phyloP scores from a whole-genome alignment of 1,140 invertebrate species.

The Drosophila melanica region DNA sequence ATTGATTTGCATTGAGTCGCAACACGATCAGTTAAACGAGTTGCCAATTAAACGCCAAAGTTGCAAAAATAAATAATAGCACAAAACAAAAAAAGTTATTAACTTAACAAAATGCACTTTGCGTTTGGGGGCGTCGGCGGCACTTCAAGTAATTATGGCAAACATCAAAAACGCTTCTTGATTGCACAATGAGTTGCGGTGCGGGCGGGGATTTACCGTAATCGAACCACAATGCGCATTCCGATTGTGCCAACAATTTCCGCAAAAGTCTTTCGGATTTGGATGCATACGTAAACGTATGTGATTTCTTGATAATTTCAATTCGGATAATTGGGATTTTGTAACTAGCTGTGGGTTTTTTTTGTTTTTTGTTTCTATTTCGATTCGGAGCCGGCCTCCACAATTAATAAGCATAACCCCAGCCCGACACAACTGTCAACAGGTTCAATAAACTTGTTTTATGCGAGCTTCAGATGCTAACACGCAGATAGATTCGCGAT shows the following conservation, averaged over 20 bases:
- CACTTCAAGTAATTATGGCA: slow-evolving; percentile 34
- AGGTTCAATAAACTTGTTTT: slow-evolving; percentile 78
- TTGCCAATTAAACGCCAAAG: slow-evolving; percentile 44
- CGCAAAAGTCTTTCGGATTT: background rate
- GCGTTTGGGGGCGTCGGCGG: slow-evolving; percentile 19
- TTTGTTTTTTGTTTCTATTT: background rate
- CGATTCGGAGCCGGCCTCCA: slow-evolving; percentile 9
- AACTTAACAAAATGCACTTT: slow-evolving; percentile 23
- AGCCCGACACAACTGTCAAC: slow-evolving; percentile 42
- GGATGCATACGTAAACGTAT: background rate
- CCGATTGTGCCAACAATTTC: background rate
- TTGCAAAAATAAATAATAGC: too few relatives aligned
- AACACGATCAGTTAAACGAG: slow-evolving; percentile 33
- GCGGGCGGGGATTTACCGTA: slow-evolving; percentile 5
- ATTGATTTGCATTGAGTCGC: slow-evolving; percentile 50
- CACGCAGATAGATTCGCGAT: slow-evolving; percentile 2
- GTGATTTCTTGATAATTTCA: slow-evolving; percentile 31
- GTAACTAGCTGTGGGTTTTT: slow-evolving; percentile 12
- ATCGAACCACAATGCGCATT: background rate
- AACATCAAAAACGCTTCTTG: slow-evolving; percentile 25
- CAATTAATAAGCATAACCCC: slow-evolving; percentile 10
- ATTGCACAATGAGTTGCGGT: slow-evolving; percentile 33
- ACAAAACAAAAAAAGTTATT: slow-evolving; percentile 12
- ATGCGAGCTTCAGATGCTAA: slow-evolving; percentile 16
- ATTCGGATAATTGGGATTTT: slow-evolving; percentile 10